These are phyloP conservation scores for Phylloscopus collybita DNA, from an alignment of 2,797 vertebrate species.

Conservation along the genomic window DNA sequence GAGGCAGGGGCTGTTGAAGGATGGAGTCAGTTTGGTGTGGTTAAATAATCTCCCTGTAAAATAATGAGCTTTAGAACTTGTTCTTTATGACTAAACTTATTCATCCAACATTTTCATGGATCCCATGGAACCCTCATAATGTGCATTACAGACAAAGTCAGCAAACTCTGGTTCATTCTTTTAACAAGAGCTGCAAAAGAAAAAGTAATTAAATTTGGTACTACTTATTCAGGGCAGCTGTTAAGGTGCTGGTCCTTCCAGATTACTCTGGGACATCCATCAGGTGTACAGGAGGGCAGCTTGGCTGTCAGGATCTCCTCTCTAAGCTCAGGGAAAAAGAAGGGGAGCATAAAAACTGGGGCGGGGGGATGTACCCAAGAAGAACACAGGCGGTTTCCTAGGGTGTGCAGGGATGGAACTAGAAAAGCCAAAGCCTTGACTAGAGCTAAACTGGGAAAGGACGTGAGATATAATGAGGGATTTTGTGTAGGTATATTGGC, in stretches of 20 bases:
- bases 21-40: not conserved
- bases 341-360: not conserved
- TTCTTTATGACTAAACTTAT: constrained; percentile 13
- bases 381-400: not conserved
- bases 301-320: not conserved
- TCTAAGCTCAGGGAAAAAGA: not conserved
- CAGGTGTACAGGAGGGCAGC: not conserved
- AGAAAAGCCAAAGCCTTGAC: not conserved
- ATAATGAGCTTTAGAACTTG: constrained; percentile 12
- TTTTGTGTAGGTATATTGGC: not conserved
- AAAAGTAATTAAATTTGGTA: not conserved
- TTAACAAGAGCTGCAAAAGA: not conserved
- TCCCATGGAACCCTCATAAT: not conserved
- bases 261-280: not conserved
- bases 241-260: not conserved
- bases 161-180: constrained; percentile 9
- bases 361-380: not conserved
- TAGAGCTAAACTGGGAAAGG: not conserved
- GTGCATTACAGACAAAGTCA: not conserved
- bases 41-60: constrained; percentile 7
- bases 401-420: not conserved
- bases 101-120: constrained; percentile 2
- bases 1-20: not conserved
- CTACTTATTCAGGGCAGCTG: not conserved
- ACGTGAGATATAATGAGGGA: fast-evolving